Percentiles rank a stretch among this genome's conserved stretches.
These are phyloP conservation scores for Turritopsis rubra DNA, from an alignment of 30 jellyfish, hydroid and myxozoan genomes.

Conservation along the genomic window DNA sequence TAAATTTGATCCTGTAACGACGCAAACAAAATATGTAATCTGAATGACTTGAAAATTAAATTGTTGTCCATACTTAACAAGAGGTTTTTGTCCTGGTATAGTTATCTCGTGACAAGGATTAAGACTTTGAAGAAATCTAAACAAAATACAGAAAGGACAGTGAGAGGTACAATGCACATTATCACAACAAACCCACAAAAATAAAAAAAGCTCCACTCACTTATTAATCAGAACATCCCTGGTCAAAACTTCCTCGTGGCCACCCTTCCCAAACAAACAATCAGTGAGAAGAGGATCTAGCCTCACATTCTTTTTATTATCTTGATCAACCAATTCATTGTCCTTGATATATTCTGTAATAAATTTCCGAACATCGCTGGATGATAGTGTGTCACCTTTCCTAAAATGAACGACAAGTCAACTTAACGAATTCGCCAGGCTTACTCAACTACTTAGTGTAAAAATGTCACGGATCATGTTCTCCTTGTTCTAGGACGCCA, in stretches of 20 bases:
- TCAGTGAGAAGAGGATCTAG: constrained; percentile 61
- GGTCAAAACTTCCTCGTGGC: constrained; percentile 35
- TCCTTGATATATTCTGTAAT: constrained; percentile 53
- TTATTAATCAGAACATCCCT: constrained; percentile 67
- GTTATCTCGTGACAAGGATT: constrained; percentile 62
- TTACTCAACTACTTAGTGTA: too few relatives aligned
- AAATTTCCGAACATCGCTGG: constrained; percentile 49
- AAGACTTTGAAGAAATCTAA: constrained; percentile 57
- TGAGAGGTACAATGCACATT: too few relatives aligned
- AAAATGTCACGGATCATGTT: too few relatives aligned
- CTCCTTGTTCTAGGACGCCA: too few relatives aligned
- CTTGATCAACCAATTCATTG: constrained; percentile 41
- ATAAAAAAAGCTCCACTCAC: too few relatives aligned
- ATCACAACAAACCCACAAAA: background rate
- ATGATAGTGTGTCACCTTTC: constrained; percentile 49
- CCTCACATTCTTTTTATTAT: constrained; percentile 32
- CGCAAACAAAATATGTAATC: too few relatives aligned
- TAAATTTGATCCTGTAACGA: too few relatives aligned
- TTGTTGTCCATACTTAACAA: constrained; percentile 40
- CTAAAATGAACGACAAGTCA: constrained; percentile 16
- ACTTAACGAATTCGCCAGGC: too few relatives aligned
- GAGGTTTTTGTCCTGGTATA: constrained; percentile 58
- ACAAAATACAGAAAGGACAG: background rate
- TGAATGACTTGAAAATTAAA: too few relatives aligned
- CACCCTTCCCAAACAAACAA: constrained; percentile 46